A percentile compares a stretch with the other conserved stretches of the same genome.
Conservation (phyloP, 2,888 invertebrate species). For the Invenusta paracnida region DNA sequence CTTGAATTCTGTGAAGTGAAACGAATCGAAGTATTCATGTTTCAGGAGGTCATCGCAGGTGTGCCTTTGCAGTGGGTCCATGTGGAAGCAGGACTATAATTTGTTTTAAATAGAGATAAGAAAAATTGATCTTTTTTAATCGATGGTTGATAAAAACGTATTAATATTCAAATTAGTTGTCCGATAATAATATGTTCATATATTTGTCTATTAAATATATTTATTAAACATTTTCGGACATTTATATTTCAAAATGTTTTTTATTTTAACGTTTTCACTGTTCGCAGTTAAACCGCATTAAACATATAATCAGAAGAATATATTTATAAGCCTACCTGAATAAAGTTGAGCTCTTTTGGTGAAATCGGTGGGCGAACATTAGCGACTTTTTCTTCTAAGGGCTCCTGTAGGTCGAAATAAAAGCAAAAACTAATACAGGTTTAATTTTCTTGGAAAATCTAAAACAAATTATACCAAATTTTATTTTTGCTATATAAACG, state of each 20-base stretch:
- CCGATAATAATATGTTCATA: too few species aligned
- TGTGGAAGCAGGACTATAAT: slow-evolving; percentile 83
- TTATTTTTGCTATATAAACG: neutral
- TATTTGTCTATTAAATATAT: too few species aligned
- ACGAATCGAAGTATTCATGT: slow-evolving; percentile 78
- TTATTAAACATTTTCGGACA: too few species aligned
- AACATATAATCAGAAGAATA: too few species aligned
- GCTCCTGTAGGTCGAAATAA: slow-evolving; percentile 63
- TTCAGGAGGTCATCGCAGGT: slow-evolving; percentile 82
- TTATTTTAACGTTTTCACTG: too few species aligned
- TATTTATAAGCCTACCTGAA: too few species aligned
- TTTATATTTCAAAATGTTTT: too few species aligned
- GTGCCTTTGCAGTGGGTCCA: slow-evolving; percentile 84
- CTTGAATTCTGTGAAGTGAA: slow-evolving; percentile 22
- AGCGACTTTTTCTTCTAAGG: slow-evolving; percentile 76
- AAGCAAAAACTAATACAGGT: neutral
- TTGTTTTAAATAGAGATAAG: slow-evolving; percentile 43
- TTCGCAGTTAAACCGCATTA: too few species aligned
- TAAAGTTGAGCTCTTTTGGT: slow-evolving; percentile 53
- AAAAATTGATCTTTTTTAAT: too few species aligned
- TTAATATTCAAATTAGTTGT: too few species aligned
- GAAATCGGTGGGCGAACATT: slow-evolving; percentile 64
- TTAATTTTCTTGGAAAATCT: neutral
- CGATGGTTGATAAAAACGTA: too few species aligned
- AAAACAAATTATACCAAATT: neutral